Percentiles rank a stretch among this genome's conserved stretches.
Evolutionary conservation across 2,888 invertebrate genomes (phyloP).

Genomic region (Andrena chrysosceles): DNA sequence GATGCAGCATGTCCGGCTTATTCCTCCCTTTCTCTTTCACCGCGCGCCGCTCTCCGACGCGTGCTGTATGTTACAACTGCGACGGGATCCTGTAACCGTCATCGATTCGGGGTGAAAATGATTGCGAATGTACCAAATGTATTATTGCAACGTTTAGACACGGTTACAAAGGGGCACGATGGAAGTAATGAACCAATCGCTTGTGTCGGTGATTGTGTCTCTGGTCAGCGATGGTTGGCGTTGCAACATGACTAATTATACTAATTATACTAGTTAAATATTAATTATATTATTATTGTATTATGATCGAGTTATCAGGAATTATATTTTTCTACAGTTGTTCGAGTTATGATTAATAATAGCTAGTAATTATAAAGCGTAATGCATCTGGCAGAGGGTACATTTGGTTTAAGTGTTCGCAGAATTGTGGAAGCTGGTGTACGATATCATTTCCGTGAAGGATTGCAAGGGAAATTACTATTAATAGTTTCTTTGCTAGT

Average conservation of each 20-base stretch:
- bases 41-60: conserved; percentile 6
- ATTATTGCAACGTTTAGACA: conserved; percentile 21
- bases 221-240: neutral
- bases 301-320: no score
- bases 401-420: no score
- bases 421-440: no score
- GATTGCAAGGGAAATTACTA: no score
- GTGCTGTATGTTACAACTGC: conserved; percentile 35
- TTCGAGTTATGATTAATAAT: no score
- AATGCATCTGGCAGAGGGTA: no score
- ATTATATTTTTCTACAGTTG: no score
- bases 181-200: conserved; percentile 9
- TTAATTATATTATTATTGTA: no score
- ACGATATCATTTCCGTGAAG: no score
- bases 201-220: neutral
- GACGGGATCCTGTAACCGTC: conserved; percentile 16
- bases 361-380: no score
- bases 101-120: conserved; percentile 49
- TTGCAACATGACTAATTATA: neutral
- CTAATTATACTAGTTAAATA: no score
- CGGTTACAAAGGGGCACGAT: neutral
- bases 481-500: no score
- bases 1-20: conserved; percentile 68
- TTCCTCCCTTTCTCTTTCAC: conserved; percentile 52
- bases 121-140: conserved; percentile 39